Evolutionary conservation across 35 echinoderm and acorn worm genomes (phyloP).

Genomic region (Heliocidaris erythrogramma): DNA sequence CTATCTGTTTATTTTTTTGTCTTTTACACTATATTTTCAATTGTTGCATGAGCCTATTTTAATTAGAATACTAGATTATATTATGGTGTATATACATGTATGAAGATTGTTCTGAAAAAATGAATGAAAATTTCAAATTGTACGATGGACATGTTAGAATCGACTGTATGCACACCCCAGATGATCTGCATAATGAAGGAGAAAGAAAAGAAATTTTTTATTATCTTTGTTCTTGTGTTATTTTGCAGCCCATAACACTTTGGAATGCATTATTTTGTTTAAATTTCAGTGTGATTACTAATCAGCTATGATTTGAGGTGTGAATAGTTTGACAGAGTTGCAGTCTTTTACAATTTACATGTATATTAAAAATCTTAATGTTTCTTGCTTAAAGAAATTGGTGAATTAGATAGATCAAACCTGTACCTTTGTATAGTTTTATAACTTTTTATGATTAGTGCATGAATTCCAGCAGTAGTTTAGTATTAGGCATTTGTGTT

Average conservation of each 20-base stretch:
- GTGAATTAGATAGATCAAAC: background rate
- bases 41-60: background rate
- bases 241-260: background rate
- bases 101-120: background rate
- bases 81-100: background rate
- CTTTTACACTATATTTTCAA: background rate
- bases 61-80: background rate
- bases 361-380: background rate
- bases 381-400: background rate
- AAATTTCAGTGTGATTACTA: background rate
- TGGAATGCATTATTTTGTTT: background rate
- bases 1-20: background rate
- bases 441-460: background rate
- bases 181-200: background rate
- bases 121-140: background rate
- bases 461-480: background rate
- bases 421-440: background rate
- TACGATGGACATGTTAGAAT: background rate
- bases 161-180: background rate
- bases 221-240: no score
- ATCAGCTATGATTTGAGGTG: background rate
- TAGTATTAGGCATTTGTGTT: background rate
- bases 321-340: background rate
- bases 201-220: background rate
- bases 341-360: no score